A percentile compares a stretch with the other conserved stretches of the same genome.
Conservation (phyloP, 2,888 invertebrate genomes). For the Epinotia demarniana region DNA sequence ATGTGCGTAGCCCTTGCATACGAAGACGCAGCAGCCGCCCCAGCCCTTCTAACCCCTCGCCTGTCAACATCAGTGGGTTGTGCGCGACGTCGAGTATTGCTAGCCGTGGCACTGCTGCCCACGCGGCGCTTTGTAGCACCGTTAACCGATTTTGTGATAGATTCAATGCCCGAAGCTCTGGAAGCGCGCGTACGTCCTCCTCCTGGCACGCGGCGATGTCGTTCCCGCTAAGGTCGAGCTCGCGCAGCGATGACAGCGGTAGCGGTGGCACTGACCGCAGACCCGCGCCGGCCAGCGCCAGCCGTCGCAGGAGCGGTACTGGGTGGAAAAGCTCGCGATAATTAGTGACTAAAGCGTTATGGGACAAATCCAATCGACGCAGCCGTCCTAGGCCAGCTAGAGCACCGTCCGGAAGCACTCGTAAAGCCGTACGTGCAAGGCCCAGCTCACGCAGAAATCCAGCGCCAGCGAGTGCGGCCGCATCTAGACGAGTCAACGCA, state of each 20-base stretch:
- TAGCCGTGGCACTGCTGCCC: slow-evolving; percentile 87
- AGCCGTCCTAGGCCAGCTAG: slow-evolving; percentile 87
- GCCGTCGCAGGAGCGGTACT: slow-evolving; percentile 85
- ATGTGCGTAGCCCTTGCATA: slow-evolving; percentile 86
- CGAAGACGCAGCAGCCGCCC: slow-evolving; percentile 88
- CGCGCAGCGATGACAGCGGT: slow-evolving; percentile 82
- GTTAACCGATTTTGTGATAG: slow-evolving; percentile 66
- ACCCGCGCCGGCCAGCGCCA: slow-evolving; percentile 75
- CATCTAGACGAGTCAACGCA: slow-evolving; percentile 85
- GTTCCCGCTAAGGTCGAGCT: slow-evolving; percentile 86
- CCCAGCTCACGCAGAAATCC: slow-evolving; percentile 59
- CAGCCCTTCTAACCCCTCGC: slow-evolving; percentile 87
- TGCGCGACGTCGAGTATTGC: slow-evolving; percentile 89
- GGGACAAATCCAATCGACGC: slow-evolving; percentile 81
- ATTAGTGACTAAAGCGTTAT: slow-evolving; percentile 68
- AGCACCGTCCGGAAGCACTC: slow-evolving; percentile 81
- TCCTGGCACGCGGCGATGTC: slow-evolving; percentile 46
- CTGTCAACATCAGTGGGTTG: slow-evolving; percentile 90
- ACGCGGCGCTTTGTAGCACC: slow-evolving; percentile 87
- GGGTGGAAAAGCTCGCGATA: slow-evolving; percentile 56
- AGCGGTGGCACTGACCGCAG: slow-evolving; percentile 59
- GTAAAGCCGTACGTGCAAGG: slow-evolving; percentile 84
- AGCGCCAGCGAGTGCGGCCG: slow-evolving; percentile 56
- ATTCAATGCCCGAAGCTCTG: slow-evolving; percentile 66
- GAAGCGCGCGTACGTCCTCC: slow-evolving; percentile 88